Base-by-base conservation (phyloP, 2,113 vertebrate species). In the Campylorhamphus procurvoides region DNA sequence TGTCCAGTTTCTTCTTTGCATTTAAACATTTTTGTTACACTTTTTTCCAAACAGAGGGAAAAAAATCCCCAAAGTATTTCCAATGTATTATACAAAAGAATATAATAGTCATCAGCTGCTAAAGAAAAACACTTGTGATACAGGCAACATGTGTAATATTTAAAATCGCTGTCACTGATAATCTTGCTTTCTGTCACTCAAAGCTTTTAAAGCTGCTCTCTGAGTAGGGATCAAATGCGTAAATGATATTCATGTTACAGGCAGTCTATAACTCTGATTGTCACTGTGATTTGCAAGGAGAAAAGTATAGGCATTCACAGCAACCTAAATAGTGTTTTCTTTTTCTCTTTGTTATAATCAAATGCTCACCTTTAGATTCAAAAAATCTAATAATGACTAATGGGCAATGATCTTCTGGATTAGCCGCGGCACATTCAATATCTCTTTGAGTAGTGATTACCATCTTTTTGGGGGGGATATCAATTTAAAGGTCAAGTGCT, bases 401-500 rank as follows among this genome's bases (percentile, higher is more conserved):
- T 91, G 93, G 94, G 80, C 68, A 66, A 62, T 79, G 85, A 87
- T 96, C 93, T 63, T 94, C 94, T 93, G 94, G 81, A 93, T 97
- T 89, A 96, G 93, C 91, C 74, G 62, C 73, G 56, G 84, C 16
- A 7, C 92, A 96, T 96, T 97, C 97, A 97, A 75, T 87, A 95
- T 55, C 92, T 95, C 86, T 97, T 96, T 94, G 96, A 97, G 94
- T 58, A 95, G 93, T 22, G 91, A 97, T 98, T 97, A 84, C 94
- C 95, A 97, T 97, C 95, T 96, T 96, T 97, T 97, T 31, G 27
- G 62, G 88, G 68, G 71, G 79, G 62, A 93, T 98, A 97, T 96
- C 95, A 97, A 98, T 98, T 97, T 96, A 98, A 98, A 98, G 97
- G 97, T 98, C 98, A 98, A 98, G 93, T 95, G 92, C 94, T 96